Evolutionary conservation across 1,140 invertebrate genomes (phyloP).

Genomic region (Kradibia gibbosae): DNA sequence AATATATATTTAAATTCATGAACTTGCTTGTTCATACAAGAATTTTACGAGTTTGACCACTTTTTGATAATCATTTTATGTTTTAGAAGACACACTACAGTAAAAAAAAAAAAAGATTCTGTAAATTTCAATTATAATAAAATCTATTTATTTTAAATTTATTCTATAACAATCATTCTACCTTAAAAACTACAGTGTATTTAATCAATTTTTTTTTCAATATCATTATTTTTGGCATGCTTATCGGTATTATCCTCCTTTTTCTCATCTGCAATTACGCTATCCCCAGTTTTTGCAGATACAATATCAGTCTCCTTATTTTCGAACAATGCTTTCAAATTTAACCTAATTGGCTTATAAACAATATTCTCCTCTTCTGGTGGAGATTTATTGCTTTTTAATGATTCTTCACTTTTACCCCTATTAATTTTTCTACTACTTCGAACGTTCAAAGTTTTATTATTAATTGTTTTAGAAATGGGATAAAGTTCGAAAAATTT

Average conservation of each 20-base stretch:
- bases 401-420: background rate
- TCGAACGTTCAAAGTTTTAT: background rate
- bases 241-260: background rate
- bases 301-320: background rate
- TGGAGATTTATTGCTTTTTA: background rate
- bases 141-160: too few relatives aligned
- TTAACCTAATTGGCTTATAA: conserved; percentile 37
- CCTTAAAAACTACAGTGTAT: background rate
- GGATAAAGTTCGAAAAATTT: conserved; percentile 27
- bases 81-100: too few relatives aligned
- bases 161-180: background rate
- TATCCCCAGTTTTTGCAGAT: background rate
- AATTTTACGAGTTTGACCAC: too few relatives aligned
- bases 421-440: background rate
- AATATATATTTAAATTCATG: too few relatives aligned
- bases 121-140: too few relatives aligned
- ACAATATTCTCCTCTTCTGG: background rate
- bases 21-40: too few relatives aligned
- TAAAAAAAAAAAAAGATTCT: too few relatives aligned
- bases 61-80: too few relatives aligned
- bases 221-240: background rate
- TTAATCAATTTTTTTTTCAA: background rate
- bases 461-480: conserved; percentile 1
- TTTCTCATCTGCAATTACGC: background rate
- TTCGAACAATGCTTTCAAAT: conserved; percentile 25